Evolutionary conservation across 2,113 vertebrate species (phyloP).

Genomic region (Perognathus longimembris): DNA sequence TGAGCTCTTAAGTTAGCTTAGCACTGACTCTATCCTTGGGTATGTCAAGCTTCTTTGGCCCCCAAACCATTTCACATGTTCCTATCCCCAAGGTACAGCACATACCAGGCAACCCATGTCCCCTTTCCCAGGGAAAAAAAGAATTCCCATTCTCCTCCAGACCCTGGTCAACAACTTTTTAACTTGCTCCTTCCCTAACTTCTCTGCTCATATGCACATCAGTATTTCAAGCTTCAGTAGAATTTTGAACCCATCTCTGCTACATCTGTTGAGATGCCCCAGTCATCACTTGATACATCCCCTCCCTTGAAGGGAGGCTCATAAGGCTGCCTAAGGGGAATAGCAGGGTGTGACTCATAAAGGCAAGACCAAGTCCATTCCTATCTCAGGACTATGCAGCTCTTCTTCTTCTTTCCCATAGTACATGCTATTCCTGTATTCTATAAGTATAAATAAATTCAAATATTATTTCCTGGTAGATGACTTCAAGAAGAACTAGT

Average conservation of each 20-base stretch:
- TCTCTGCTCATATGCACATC: background rate
- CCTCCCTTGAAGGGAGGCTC: background rate
- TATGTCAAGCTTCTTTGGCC: rapidly evolving
- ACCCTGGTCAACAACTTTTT: background rate
- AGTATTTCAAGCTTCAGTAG: background rate
- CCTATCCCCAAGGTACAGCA: background rate
- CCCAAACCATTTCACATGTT: background rate
- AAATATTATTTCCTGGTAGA: background rate
- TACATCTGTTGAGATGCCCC: background rate
- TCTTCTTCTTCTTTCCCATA: background rate
- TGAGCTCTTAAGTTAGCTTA: background rate
- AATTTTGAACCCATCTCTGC: background rate
- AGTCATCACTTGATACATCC: too few relatives aligned
- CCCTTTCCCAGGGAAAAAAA: background rate
- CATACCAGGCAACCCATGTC: background rate
- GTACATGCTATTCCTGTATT: background rate
- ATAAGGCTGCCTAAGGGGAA: background rate
- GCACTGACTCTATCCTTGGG: background rate
- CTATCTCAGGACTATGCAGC: background rate
- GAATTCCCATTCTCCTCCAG: background rate
- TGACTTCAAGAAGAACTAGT: background rate
- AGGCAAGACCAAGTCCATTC: background rate
- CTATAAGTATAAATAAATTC: background rate
- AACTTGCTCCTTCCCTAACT: background rate
- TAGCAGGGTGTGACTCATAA: background rate